Evolutionary conservation across 2,113 vertebrate species (phyloP), one percentile per base, ranked within the genome.

Genomic region (Synodontis membranacea): DNA sequence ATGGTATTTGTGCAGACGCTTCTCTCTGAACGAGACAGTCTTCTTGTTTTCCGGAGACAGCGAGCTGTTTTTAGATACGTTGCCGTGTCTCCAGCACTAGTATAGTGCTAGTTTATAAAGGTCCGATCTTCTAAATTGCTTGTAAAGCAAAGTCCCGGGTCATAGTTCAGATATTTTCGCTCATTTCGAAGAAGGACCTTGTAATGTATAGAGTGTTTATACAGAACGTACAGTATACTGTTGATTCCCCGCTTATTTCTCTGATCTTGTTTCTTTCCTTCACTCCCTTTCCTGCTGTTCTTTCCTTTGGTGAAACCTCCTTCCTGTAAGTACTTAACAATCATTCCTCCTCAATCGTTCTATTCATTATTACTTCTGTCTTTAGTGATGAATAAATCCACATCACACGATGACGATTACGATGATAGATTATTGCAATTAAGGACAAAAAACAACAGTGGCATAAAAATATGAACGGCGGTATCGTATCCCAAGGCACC

Each of bases 1-100:
- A 97, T 93, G 98, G 98, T 99, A 94, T 85, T 91, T 91, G 82
- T 88, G 74, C 87, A 64, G 64, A 86, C 5, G 28, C 31, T 70
- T 44, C 39, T 72, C 37, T 64, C 17, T 46, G 37, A 80, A 31
- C 5, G 10, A 72, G 78, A 70, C 48, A 72, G 34, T 25, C 44
- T 52, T 86, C 31, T 54, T 14, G 5, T 68, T n/a, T n/a, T 80
- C 46, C 25, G 10, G 56, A 85, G 42, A 85, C 48, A 78, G 28
- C 42, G 14, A 60, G 68, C 68, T 62, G 58, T 52, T n/a, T 42
- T 48, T 44, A 50, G 34, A 46, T 79, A 11, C 44, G 17, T 80
- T 62, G 44, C 62, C 10, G 3, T 66, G 60, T 86, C 74, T 79
- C 75, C 62, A 86, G 37, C 31, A 25, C 64, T 58, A 72, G 21